These are phyloP conservation scores for Condylura cristata DNA, from an alignment of 2,113 vertebrate genomes.

Conservation along the genomic window DNA sequence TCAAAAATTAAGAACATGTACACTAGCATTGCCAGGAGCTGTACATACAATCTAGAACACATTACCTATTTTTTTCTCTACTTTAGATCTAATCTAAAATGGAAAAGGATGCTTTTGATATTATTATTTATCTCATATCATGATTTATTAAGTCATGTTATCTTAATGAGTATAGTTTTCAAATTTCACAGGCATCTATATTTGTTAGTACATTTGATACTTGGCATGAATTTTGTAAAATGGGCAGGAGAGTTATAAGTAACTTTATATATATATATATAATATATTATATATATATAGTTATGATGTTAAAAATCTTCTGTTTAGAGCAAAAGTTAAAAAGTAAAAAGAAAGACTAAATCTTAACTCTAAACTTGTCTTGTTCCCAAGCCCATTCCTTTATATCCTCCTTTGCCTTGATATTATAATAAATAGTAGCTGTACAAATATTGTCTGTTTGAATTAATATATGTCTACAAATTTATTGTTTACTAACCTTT, in stretches of 20 bases:
- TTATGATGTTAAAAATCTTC: neutral
- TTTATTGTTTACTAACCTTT: neutral
- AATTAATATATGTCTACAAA: neutral
- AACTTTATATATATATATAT: neutral
- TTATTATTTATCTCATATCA: neutral
- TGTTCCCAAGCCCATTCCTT: neutral
- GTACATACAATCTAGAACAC: neutral
- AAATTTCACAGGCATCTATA: neutral
- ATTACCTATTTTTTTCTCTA: neutral
- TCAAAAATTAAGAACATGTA: neutral
- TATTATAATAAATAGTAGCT: neutral
- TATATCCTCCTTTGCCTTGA: neutral
- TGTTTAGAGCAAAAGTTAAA: neutral
- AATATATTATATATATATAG: neutral
- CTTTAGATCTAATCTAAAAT: neutral
- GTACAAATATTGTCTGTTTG: neutral
- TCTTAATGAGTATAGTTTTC: neutral
- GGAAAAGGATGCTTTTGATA: neutral
- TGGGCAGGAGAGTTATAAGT: neutral
- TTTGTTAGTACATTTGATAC: neutral
- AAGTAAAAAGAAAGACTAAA: neutral
- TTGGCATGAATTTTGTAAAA: neutral
- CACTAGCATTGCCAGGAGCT: neutral
- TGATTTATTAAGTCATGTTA: neutral
- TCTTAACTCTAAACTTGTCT: neutral